Conservation (phyloP, 2,888 invertebrate species). For the Diplazon laetatorius region DNA sequence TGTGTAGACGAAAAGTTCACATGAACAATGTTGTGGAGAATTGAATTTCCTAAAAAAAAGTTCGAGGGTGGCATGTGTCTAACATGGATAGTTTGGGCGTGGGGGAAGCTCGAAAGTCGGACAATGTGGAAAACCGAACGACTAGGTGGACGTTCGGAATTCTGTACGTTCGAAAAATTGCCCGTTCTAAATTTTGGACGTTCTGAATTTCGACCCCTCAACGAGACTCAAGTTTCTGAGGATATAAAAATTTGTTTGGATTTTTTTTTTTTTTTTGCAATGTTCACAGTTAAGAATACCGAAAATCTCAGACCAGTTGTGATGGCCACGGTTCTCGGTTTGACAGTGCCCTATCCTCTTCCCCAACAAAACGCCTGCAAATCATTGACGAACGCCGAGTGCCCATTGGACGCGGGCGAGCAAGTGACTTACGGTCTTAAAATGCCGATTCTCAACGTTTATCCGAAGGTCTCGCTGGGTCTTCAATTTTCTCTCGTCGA, state of each 20-base stretch:
- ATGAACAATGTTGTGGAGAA: too few relatives aligned
- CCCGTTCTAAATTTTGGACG: background rate
- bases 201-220: too few relatives aligned
- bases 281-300: slow-evolving; percentile 70
- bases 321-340: slow-evolving; percentile 68
- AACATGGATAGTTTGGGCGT: too few relatives aligned
- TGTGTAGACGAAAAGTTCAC: too few relatives aligned
- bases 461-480: slow-evolving; percentile 70
- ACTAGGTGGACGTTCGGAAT: too few relatives aligned
- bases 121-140: too few relatives aligned
- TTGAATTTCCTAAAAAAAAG: too few relatives aligned
- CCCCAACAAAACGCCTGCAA: slow-evolving; percentile 76
- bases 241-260: background rate
- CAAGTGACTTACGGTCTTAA: slow-evolving; percentile 73
- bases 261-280: too few relatives aligned
- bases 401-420: slow-evolving; percentile 76
- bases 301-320: slow-evolving; percentile 71
- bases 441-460: slow-evolving; percentile 73
- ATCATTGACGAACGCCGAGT: slow-evolving; percentile 70
- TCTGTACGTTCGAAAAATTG: background rate
- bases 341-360: slow-evolving; percentile 68
- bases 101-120: too few relatives aligned
- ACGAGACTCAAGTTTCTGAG: too few relatives aligned
- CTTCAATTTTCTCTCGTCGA: slow-evolving; percentile 73
- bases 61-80: too few relatives aligned